These are phyloP conservation scores for Caenorhabditis brenneri DNA, from an alignment of 1,140 invertebrate genomes.

Conservation along the genomic window DNA sequence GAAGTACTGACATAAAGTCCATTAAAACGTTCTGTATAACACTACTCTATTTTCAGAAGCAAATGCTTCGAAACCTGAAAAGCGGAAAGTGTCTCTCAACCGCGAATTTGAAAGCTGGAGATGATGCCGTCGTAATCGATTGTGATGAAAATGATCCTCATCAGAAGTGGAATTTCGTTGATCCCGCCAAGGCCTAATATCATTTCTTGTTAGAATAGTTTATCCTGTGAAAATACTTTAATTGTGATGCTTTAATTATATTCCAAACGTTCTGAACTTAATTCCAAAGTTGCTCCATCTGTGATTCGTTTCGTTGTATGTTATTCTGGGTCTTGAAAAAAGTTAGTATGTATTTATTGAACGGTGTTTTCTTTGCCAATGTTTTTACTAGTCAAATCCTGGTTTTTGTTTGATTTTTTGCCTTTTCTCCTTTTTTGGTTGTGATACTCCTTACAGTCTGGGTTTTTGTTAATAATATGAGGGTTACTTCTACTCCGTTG, in stretches of 20 bases:
- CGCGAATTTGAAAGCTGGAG: constrained; percentile 21
- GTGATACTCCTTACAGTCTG: background rate
- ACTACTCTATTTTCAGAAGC: background rate
- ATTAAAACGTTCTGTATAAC: background rate
- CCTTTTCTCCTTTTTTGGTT: background rate
- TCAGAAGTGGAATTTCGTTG: constrained; percentile 51
- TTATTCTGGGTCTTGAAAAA: background rate
- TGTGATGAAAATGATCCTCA: constrained; percentile 39
- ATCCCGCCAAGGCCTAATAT: constrained; percentile 8
- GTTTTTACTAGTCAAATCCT: background rate
- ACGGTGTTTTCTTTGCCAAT: background rate
- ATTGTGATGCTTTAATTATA: background rate
- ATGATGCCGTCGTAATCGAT: constrained; percentile 37
- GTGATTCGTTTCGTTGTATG: background rate
- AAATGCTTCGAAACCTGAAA: constrained; percentile 30
- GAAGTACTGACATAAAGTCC: constrained; percentile 15
- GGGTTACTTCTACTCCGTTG: background rate
- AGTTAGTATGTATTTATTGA: background rate
- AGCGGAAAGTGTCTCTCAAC: constrained; percentile 43
- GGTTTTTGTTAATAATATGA: background rate
- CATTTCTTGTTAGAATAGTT: background rate
- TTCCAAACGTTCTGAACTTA: background rate
- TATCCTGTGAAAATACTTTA: background rate
- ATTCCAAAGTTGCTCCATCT: background rate
- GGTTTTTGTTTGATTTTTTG: background rate